Conservation (phyloP, 1,140 invertebrate species). For the Acromyrmex echinatior region DNA sequence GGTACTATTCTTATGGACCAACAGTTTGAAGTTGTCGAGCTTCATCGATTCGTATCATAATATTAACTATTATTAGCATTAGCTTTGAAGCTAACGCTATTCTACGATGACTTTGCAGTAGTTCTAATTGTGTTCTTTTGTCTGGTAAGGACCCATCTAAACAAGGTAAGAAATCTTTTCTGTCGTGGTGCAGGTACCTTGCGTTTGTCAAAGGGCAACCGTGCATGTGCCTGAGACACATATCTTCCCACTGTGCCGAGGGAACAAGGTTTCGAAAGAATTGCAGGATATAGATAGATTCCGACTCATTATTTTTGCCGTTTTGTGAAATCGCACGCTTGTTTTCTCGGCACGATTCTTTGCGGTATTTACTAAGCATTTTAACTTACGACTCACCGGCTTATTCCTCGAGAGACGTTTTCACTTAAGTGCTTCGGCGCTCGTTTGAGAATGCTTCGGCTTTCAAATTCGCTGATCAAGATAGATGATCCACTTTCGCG, state of each 20-base stretch:
- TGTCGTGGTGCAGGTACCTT: conserved; percentile 78
- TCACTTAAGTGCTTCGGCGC: conserved; percentile 26
- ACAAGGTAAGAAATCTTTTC: conserved; percentile 74
- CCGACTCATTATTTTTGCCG: background rate
- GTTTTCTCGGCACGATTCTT: background rate
- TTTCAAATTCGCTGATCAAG: conserved; percentile 54
- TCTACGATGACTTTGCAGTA: conserved; percentile 27
- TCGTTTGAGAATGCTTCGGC: conserved; percentile 50
- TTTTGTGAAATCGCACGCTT: background rate
- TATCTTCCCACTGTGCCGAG: conserved; percentile 55
- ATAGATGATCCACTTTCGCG: conserved; percentile 64
- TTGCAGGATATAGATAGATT: conserved; percentile 70
- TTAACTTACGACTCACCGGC: background rate
- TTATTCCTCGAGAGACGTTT: conserved; percentile 41
- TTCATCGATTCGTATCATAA: background rate
- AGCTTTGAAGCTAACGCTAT: background rate
- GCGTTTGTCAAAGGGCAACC: conserved; percentile 57
- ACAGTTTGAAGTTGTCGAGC: background rate
- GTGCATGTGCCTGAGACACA: conserved; percentile 68
- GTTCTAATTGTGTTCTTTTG: conserved; percentile 32
- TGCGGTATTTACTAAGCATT: conserved; percentile 11
- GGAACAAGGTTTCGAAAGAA: conserved; percentile 72
- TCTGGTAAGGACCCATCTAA: conserved; percentile 70
- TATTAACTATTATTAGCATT: conserved; percentile 3
- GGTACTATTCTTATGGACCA: background rate